A percentile compares a stretch with the other conserved stretches of the same genome.
Conservation (phyloP, 2,888 invertebrate genomes). For the Dynastes grantii region DNA sequence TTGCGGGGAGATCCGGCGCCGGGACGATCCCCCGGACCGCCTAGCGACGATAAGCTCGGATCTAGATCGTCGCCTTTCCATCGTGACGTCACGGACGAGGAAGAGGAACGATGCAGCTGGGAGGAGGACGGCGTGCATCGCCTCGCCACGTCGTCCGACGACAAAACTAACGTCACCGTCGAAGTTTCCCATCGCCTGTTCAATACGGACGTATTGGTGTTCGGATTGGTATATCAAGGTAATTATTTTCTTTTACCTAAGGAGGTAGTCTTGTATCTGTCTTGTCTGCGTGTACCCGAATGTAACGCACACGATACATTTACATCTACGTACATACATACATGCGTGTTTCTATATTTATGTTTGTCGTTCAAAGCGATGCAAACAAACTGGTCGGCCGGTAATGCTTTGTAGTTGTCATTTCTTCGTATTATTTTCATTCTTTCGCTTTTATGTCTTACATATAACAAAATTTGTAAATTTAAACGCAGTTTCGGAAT, state of each 20-base stretch:
- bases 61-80: background rate
- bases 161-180: conserved; percentile 72
- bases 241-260: conserved; percentile 55
- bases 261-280: too few relatives aligned
- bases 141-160: background rate
- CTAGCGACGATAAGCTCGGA: conserved; percentile 51
- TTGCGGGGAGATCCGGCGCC: conserved; percentile 79
- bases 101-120: conserved; percentile 49
- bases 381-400: too few relatives aligned
- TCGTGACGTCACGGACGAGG: background rate
- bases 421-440: too few relatives aligned
- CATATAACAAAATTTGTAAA: too few relatives aligned
- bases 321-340: too few relatives aligned
- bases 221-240: conserved; percentile 75
- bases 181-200: conserved; percentile 73
- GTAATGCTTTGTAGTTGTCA: too few relatives aligned
- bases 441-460: too few relatives aligned
- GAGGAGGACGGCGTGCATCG: conserved; percentile 63
- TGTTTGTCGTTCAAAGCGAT: too few relatives aligned
- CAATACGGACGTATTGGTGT: conserved; percentile 71
- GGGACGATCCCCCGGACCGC: conserved; percentile 78
- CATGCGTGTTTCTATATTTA: too few relatives aligned
- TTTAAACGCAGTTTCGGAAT: too few relatives aligned
- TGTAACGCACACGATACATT: too few relatives aligned
- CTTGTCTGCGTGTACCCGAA: too few relatives aligned